Conservation (phyloP, 1,140 invertebrate genomes). For the Aporrectodea caliginosa region DNA sequence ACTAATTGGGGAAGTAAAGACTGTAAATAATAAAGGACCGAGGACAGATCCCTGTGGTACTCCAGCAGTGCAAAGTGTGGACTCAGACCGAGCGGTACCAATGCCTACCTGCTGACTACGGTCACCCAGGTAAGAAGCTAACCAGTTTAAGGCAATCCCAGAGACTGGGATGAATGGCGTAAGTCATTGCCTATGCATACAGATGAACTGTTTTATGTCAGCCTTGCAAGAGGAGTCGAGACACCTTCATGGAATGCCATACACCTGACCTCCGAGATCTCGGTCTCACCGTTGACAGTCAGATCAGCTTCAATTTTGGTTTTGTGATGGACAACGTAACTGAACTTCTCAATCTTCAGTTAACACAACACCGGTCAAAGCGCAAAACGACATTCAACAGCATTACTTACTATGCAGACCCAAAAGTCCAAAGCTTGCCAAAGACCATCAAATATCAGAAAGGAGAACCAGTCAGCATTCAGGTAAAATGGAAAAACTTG, state of each 20-base stretch:
- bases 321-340: neutral
- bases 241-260: neutral
- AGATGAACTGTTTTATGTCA: no score
- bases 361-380: neutral
- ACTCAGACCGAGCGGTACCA: no score
- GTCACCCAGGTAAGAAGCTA: no score
- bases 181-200: no score
- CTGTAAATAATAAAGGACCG: no score
- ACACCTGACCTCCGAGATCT: neutral
- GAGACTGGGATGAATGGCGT: no score
- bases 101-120: no score
- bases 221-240: neutral
- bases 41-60: no score
- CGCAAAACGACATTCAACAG: neutral
- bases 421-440: neutral
- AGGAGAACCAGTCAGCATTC: neutral
- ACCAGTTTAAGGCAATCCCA: no score
- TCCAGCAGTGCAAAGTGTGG: no score
- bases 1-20: no score
- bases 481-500: no score
- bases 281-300: neutral
- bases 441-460: neutral
- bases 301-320: neutral
- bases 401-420: neutral
- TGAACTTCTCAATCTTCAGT: neutral